Conservation (phyloP, 2,797 vertebrate species). For the Epinephelus awoara region DNA sequence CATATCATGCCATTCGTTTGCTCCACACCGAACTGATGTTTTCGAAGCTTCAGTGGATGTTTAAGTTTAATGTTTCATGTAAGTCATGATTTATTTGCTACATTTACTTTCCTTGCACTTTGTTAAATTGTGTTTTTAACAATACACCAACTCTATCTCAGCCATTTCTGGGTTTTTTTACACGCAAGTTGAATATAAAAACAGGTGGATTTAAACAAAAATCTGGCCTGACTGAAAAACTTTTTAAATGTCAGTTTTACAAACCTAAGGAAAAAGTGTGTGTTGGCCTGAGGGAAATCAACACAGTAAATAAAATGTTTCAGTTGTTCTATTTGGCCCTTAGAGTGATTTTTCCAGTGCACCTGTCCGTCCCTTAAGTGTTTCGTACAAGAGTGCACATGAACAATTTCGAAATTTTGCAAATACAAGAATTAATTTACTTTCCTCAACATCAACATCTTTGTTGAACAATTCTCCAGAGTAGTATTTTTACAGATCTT, state of each 20-base stretch:
- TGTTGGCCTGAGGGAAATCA: not conserved
- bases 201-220: no score
- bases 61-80: not conserved
- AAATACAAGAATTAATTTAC: constrained; percentile 39
- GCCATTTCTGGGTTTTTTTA: no score
- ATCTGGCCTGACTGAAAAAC: not conserved
- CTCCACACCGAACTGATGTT: not conserved
- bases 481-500: constrained; percentile 9
- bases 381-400: not conserved
- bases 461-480: constrained; percentile 16
- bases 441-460: constrained; percentile 30
- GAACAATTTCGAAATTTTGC: constrained; percentile 22
- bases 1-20: no score
- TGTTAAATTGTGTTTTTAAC: no score
- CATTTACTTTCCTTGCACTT: no score
- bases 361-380: constrained; percentile 3
- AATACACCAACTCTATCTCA: not conserved
- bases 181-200: not conserved
- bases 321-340: constrained; percentile 6
- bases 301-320: not conserved
- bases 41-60: not conserved
- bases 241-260: not conserved
- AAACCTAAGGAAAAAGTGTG: not conserved
- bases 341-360: constrained; percentile 15
- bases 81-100: no score